A percentile compares a stretch with the other conserved stretches of the same genome.
These are phyloP conservation scores for Tetropium fuscum DNA, from an alignment of 2,888 invertebrate genomes.

Conservation along the genomic window DNA sequence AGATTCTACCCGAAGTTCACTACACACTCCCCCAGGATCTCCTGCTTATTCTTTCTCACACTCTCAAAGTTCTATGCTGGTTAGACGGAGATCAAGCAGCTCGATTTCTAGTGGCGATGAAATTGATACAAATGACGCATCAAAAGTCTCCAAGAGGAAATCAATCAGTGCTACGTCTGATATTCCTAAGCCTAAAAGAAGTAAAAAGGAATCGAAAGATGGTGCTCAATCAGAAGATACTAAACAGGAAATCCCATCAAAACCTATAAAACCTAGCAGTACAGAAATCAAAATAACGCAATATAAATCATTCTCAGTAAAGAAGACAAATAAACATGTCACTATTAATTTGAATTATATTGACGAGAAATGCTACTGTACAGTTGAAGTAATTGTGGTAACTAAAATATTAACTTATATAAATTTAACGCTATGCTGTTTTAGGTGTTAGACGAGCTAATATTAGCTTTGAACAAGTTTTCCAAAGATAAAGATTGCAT, in stretches of 20 bases:
- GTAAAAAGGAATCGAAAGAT: slow-evolving; percentile 28
- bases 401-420: neutral
- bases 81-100: slow-evolving; percentile 85
- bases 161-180: slow-evolving; percentile 28
- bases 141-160: slow-evolving; percentile 49
- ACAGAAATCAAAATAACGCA: slow-evolving; percentile 30
- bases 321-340: slow-evolving; percentile 49
- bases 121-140: slow-evolving; percentile 65
- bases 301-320: slow-evolving; percentile 49
- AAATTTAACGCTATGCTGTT: slow-evolving; percentile 35
- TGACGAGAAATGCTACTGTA: slow-evolving; percentile 46
- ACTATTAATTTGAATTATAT: slow-evolving; percentile 49
- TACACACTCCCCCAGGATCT: slow-evolving; percentile 68
- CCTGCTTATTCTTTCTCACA: slow-evolving; percentile 70
- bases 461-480: slow-evolving; percentile 74
- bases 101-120: slow-evolving; percentile 73
- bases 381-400: slow-evolving; percentile 42
- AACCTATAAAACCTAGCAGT: neutral
- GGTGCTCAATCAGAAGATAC: neutral
- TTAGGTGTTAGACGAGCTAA: slow-evolving; percentile 83
- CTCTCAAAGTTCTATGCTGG: slow-evolving; percentile 84
- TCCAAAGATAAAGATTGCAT: slow-evolving; percentile 74
- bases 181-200: slow-evolving; percentile 34
- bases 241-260: slow-evolving; percentile 20
- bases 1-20: slow-evolving; percentile 60